A percentile compares a stretch with the other conserved stretches of the same genome.
Conservation (phyloP, 2,888 invertebrate species). For the Morinoia aosen region DNA sequence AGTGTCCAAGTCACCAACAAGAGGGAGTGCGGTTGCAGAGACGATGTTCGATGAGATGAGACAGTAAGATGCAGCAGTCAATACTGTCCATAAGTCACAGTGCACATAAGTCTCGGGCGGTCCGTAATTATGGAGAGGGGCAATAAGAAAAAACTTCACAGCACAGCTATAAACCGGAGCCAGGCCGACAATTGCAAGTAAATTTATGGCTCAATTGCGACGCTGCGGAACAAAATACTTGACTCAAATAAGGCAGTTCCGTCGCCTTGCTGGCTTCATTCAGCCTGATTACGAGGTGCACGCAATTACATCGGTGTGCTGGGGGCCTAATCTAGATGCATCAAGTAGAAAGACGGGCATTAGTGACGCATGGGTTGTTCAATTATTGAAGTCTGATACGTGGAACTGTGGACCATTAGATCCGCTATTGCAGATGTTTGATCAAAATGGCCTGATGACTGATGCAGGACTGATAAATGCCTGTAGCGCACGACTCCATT, state of each 20-base stretch:
- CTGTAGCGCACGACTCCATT: background rate
- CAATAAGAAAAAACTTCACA: background rate
- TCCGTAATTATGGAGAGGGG: background rate
- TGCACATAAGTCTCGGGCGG: background rate
- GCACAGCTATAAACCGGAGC: slow-evolving; percentile 9
- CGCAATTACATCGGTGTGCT: background rate
- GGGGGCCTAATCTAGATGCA: background rate
- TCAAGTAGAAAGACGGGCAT: background rate
- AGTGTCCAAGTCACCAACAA: no score
- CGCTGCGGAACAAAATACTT: slow-evolving; percentile 22
- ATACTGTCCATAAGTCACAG: background rate
- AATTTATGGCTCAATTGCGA: slow-evolving; percentile 27
- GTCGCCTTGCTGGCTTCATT: slow-evolving; percentile 2
- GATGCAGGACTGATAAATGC: background rate
- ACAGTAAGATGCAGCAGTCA: background rate
- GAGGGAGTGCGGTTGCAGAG: no score
- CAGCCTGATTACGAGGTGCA: background rate
- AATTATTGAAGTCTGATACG: background rate
- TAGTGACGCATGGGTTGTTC: background rate
- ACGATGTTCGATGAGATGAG: background rate
- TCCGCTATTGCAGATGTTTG: background rate
- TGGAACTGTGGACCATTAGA: background rate
- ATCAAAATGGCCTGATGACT: background rate
- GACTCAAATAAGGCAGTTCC: background rate
- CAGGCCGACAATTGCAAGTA: background rate